Base-by-base conservation (phyloP, 1,140 invertebrate species). In the Triops longicaudatus region DNA sequence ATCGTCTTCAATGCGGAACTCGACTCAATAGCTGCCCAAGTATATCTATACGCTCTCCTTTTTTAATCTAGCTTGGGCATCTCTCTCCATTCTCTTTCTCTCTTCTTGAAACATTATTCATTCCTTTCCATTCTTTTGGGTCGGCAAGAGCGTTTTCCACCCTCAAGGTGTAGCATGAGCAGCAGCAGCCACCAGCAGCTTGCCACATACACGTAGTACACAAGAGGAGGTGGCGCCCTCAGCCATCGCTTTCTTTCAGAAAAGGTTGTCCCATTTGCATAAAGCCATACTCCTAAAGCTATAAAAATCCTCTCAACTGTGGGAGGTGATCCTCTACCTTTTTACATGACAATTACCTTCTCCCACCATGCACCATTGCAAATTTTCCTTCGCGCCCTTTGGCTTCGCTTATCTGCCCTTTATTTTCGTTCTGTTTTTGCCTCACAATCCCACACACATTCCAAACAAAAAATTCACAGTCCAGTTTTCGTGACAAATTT, bases 281-380 rank as follows among this genome's bases (percentile, higher is more conserved):
- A 63, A 63, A 63, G 50, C 50, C 50, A 63, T 63, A 63, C 50
- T 14, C 50, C 50, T 63, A 63, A 22, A 9, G 50, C 50, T 63
- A 63, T 63, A 63, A 63, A 63, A 63, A 63, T 63, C 50, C 50
- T 63, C 50, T 63, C 50, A 22, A 63, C 50, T 63, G 50, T 63
- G 50, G 50, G 50, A 63, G 50, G 50, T 63, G 14, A 63, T 63
- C 31, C 31, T 22, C 50, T 63, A 22, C n/a, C 22, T 63, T 63
- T 63, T 63, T 63, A 63, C 50, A 63, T 63, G 50, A 63, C 50
- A 63, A 63, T 63, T 63, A 63, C 50, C 10, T 37, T 63, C 50
- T 63, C 50, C 50, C 50, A 63, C 7, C 50, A 63, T 63, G 50
- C 17, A 37, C 10, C 50, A 63, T 63, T 63, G 50, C 50, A 17